Evolutionary conservation across 2,113 vertebrate species (phyloP).

Genomic region (Columba livia): DNA sequence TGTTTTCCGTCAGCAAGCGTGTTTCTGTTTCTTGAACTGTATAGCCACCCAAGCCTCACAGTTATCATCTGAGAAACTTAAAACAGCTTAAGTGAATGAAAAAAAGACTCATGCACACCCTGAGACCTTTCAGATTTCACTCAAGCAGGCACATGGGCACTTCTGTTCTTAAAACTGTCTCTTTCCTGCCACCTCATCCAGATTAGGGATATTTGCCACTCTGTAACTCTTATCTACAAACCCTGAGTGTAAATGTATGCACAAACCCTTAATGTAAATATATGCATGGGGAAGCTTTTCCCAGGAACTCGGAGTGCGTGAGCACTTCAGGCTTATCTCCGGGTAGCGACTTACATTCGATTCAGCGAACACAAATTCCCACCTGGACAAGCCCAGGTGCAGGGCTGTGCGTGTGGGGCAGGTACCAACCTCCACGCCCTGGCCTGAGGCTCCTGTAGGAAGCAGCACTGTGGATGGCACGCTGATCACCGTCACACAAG

Average conservation of each 20-base stretch:
- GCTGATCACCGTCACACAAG: rapidly evolving
- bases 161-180: not conserved
- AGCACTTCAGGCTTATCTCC: not conserved
- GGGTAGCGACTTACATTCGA: not conserved
- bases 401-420: rapidly evolving
- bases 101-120: rapidly evolving
- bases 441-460: not conserved
- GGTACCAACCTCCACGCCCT: not conserved
- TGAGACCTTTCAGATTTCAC: not conserved
- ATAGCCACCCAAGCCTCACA: not conserved
- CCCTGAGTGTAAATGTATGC: not conserved
- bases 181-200: not conserved
- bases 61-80: not conserved
- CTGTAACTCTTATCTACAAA: not conserved
- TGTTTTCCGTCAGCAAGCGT: not conserved
- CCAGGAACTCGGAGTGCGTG: not conserved
- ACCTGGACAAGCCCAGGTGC: not conserved
- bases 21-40: not conserved
- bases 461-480: not conserved
- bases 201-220: not conserved
- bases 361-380: not conserved
- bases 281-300: not conserved
- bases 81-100: not conserved
- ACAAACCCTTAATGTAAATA: not conserved
- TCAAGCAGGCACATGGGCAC: not conserved